A percentile compares a stretch with the other conserved stretches of the same genome.
phyloP scores from a whole-genome alignment of 2,888 invertebrate species.

The Drosophila hawaiiensis region DNA sequence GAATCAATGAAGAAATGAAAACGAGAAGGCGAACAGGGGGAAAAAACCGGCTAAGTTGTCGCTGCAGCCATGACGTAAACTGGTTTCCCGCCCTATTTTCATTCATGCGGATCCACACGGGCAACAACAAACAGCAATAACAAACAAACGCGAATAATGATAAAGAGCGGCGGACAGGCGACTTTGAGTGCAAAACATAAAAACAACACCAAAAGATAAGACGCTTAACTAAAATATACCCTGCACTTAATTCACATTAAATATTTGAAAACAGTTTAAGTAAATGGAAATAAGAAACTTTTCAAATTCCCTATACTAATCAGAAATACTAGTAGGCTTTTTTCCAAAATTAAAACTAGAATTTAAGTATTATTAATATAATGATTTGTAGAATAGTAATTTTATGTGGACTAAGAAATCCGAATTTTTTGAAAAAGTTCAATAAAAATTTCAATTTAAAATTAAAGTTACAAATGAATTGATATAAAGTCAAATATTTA shows the following conservation, averaged over 20 bases:
- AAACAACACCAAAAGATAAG: neutral
- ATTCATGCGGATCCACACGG: slow-evolving; percentile 46
- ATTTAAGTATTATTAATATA: neutral
- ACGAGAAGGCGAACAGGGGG: slow-evolving; percentile 6
- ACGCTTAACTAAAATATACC: slow-evolving; percentile 2
- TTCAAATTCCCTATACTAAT: neutral
- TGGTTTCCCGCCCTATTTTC: slow-evolving; percentile 62
- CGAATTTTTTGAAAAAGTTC: neutral
- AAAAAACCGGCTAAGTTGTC: slow-evolving; percentile 53
- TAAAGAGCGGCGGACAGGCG: slow-evolving; percentile 36
- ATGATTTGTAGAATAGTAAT: neutral
- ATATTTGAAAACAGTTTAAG: neutral
- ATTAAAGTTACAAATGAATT: neutral
- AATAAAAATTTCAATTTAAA: neutral
- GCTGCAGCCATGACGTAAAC: slow-evolving; percentile 72
- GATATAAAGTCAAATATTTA: neutral
- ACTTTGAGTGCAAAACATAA: slow-evolving; percentile 26
- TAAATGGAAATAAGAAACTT: neutral
- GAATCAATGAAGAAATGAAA: slow-evolving; percentile 13
- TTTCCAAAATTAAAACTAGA: neutral
- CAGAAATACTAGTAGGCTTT: neutral
- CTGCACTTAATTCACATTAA: neutral
- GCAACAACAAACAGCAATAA: slow-evolving; percentile 24
- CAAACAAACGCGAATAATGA: slow-evolving; percentile 61
- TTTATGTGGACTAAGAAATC: neutral